phyloP scores from a whole-genome alignment of 2,113 vertebrate genomes.

The Lepisosteus oculatus region DNA sequence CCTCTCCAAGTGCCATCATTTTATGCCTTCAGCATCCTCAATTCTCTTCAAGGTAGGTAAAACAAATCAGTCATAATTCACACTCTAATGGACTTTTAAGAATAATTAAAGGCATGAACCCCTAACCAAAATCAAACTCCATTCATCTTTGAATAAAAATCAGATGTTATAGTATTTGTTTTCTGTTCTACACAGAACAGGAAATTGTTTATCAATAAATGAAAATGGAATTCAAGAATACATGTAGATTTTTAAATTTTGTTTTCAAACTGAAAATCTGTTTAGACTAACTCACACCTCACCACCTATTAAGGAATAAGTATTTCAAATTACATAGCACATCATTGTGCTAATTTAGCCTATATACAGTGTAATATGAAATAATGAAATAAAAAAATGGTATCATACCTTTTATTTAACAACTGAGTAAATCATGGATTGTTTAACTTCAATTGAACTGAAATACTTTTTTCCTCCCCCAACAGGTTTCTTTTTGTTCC shows the following conservation, averaged over 20 bases:
- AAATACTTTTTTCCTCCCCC: background rate
- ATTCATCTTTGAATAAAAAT: background rate
- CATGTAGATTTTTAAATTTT: background rate
- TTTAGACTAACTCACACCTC: too few relatives aligned
- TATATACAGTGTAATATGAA: background rate
- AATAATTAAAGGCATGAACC: background rate
- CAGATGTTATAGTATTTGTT: background rate
- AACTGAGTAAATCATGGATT: too few relatives aligned
- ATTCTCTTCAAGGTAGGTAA: constrained; percentile 62
- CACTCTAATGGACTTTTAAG: too few relatives aligned
- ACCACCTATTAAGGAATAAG: background rate
- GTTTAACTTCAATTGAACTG: background rate
- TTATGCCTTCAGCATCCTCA: constrained; percentile 62
- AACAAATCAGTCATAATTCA: background rate
- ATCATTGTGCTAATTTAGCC: background rate
- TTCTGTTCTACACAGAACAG: background rate
- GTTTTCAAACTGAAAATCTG: too few relatives aligned
- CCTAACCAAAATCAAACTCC: background rate
- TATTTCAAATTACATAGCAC: background rate
- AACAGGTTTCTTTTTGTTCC: constrained; percentile 61
- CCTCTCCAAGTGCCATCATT: constrained; percentile 35
- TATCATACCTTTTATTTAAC: too few relatives aligned
- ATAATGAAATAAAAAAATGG: background rate
- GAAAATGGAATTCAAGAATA: background rate
- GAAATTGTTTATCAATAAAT: background rate